A percentile compares a stretch with the other conserved stretches of the same genome.
Evolutionary conservation across 2,797 vertebrate genomes (phyloP).

Genomic region (Coluber constrictor): DNA sequence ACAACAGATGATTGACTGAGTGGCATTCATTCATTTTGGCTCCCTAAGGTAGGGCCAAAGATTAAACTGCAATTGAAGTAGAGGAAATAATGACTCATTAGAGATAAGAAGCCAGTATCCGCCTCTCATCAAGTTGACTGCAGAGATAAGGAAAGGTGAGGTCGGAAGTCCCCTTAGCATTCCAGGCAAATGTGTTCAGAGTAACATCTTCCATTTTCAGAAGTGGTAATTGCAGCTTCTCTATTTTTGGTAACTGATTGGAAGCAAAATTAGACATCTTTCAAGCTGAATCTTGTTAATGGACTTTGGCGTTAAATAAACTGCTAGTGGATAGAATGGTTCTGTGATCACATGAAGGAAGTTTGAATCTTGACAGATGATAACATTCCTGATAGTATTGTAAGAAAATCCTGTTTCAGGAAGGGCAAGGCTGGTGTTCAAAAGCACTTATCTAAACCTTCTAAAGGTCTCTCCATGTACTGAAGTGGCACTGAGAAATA

Average conservation of each 20-base stretch:
- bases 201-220: neutral
- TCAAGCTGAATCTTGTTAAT: neutral
- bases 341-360: neutral
- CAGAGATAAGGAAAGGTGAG: conserved; percentile 20
- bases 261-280: neutral
- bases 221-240: neutral
- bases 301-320: conserved; percentile 17
- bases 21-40: neutral
- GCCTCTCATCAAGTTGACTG: conserved; percentile 40
- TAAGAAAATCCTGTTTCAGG: neutral
- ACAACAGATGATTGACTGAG: neutral
- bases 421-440: conserved; percentile 5
- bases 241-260: neutral
- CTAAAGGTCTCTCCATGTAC: neutral
- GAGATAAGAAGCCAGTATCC: conserved; percentile 45
- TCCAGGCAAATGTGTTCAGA: conserved; percentile 38
- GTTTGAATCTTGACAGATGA: conserved; percentile 8
- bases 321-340: neutral
- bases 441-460: conserved; percentile 14
- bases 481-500: neutral
- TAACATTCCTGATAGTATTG: neutral
- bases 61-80: conserved; percentile 8
- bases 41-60: neutral
- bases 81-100: conserved; percentile 53
- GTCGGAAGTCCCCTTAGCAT: neutral